A percentile compares a stretch with the other conserved stretches of the same genome.
Conservation (phyloP, 2,797 vertebrate species). For the Petrocephalus sullivani region DNA sequence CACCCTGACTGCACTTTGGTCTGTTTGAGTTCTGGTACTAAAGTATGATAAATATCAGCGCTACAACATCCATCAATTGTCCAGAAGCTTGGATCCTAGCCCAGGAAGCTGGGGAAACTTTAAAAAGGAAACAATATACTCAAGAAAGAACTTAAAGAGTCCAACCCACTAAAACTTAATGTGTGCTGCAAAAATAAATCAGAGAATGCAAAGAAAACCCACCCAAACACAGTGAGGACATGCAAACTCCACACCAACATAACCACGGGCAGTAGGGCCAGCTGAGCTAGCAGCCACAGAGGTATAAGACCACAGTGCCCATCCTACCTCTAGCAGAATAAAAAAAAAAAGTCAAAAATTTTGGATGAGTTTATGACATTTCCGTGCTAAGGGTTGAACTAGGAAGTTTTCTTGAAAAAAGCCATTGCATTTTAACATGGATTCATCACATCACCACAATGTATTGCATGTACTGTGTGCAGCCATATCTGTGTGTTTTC, state of each 20-base stretch:
- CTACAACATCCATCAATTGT: background rate
- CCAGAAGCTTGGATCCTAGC: background rate
- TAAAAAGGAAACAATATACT: background rate
- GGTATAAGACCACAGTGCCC: background rate
- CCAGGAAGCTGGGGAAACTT: background rate
- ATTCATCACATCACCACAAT: background rate
- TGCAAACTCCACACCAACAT: background rate
- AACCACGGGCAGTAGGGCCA: background rate
- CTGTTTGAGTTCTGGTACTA: background rate
- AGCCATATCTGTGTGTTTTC: background rate
- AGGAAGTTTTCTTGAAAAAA: background rate
- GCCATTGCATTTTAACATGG: background rate
- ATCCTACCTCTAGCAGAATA: background rate
- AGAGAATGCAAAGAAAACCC: background rate
- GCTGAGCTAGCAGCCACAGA: background rate
- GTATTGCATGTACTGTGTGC: background rate
- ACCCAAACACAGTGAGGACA: background rate
- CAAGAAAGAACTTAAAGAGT: background rate
- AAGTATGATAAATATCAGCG: background rate
- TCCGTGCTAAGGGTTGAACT: background rate
- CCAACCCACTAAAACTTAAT: background rate
- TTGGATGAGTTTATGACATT: background rate
- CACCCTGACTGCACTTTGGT: background rate
- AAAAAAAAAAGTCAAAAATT: background rate
- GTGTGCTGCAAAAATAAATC: background rate